Conservation (phyloP, 2,797 vertebrate genomes). For the Ctenopoma multispine region DNA sequence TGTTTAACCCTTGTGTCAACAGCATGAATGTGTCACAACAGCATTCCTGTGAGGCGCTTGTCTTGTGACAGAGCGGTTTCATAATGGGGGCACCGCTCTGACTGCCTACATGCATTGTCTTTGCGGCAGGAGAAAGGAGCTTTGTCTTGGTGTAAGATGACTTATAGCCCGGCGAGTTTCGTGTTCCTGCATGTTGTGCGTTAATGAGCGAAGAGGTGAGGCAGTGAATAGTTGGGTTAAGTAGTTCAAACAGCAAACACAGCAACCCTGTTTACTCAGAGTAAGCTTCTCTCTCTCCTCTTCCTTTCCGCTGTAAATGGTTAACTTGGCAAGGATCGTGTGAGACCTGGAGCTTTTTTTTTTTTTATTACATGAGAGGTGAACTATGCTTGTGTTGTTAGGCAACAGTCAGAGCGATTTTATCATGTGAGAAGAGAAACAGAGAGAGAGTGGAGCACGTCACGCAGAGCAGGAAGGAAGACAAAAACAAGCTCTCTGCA, state of each 20-base stretch:
- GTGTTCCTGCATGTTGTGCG: constrained; percentile 62
- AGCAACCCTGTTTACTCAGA: constrained; percentile 56
- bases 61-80: constrained; percentile 79
- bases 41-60: constrained; percentile 73
- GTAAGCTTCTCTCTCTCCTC: constrained; percentile 19
- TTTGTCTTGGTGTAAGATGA: constrained; percentile 45
- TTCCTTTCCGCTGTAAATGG: constrained; percentile 70
- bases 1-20: constrained; percentile 82
- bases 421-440: constrained; percentile 46
- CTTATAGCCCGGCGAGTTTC: constrained; percentile 58
- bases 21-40: constrained; percentile 76
- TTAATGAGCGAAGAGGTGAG: constrained; percentile 53
- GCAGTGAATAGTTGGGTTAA: constrained; percentile 42
- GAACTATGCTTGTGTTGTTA: constrained; percentile 72
- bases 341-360: constrained; percentile 42
- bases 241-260: constrained; percentile 63
- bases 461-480: constrained; percentile 45
- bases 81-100: constrained; percentile 63
- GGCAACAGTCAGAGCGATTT: constrained; percentile 62
- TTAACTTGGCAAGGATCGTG: constrained; percentile 71
- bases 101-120: constrained; percentile 56
- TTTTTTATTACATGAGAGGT: constrained; percentile 45
- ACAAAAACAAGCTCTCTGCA: constrained; percentile 38
- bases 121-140: constrained; percentile 43
- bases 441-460: constrained; percentile 20